A percentile compares a stretch with the other conserved stretches of the same genome.
phyloP scores from a whole-genome alignment of 2,888 invertebrate species.

The Atethmia centrago region DNA sequence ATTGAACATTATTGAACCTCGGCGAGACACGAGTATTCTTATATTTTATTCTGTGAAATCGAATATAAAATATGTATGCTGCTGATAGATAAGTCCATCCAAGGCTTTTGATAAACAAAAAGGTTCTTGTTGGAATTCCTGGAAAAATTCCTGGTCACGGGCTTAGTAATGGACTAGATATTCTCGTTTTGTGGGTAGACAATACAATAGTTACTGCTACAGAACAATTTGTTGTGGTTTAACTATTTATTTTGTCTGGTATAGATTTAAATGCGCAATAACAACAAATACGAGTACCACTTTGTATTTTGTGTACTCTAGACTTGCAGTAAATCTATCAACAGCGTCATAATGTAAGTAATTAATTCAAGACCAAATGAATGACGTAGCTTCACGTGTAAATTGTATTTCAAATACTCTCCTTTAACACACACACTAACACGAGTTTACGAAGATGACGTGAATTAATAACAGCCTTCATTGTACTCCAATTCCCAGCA shows the following conservation, averaged over 20 bases:
- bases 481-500: slow-evolving; percentile 39
- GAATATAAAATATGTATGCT: slow-evolving; percentile 1
- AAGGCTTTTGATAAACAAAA: slow-evolving; percentile 20
- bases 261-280: neutral
- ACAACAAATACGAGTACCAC: neutral
- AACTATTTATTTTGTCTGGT: neutral
- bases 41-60: slow-evolving; percentile 2
- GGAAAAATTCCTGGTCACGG: too few species aligned
- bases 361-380: slow-evolving; percentile 22
- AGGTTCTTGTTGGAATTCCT: slow-evolving; percentile 1
- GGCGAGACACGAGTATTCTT: neutral
- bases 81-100: slow-evolving; percentile 5
- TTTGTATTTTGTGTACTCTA: slow-evolving; percentile 4
- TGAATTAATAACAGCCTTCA: slow-evolving; percentile 10
- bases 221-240: slow-evolving; percentile 1
- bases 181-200: slow-evolving; percentile 12
- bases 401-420: slow-evolving; percentile 17
- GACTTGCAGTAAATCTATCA: neutral
- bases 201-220: too few species aligned
- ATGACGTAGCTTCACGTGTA: slow-evolving; percentile 7
- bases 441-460: neutral
- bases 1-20: slow-evolving; percentile 25
- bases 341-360: slow-evolving; percentile 3
- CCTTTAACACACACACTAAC: slow-evolving; percentile 4
- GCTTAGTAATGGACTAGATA: slow-evolving; percentile 23